Conservation (phyloP, 2,888 invertebrate species). For the Tachina fera region DNA sequence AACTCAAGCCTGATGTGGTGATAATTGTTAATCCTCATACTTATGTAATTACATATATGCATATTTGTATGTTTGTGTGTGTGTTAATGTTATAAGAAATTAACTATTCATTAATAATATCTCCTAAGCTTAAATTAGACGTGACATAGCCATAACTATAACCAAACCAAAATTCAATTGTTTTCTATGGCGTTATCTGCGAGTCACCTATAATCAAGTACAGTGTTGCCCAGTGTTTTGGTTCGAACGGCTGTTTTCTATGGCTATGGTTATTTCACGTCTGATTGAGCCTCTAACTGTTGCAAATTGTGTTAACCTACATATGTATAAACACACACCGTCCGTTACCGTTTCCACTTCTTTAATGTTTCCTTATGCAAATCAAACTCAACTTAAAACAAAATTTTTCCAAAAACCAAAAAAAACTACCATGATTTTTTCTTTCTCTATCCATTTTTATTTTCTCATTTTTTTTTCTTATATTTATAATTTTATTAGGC, state of each 20-base stretch:
- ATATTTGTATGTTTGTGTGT: conserved; percentile 12
- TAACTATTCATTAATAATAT: conserved; percentile 32
- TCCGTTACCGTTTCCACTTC: conserved; percentile 55
- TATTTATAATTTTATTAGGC: conserved; percentile 77
- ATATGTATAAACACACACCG: conserved; percentile 55
- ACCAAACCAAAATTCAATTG: too few relatives aligned
- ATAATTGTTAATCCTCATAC: conserved; percentile 17
- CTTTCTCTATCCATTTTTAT: conserved; percentile 74
- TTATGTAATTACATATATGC: conserved; percentile 10
- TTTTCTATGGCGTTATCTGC: too few relatives aligned
- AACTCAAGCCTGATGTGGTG: conserved; percentile 13
- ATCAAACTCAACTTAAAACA: conserved; percentile 23
- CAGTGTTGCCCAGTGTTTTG: too few relatives aligned
- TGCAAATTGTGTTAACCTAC: conserved; percentile 31
- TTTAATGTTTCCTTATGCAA: conserved; percentile 58
- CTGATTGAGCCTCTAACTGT: too few relatives aligned
- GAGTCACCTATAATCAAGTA: too few relatives aligned
- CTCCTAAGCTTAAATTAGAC: too few relatives aligned
- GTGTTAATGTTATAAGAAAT: conserved; percentile 3
- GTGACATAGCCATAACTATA: too few relatives aligned
- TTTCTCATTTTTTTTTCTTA: conserved; percentile 74
- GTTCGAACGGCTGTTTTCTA: too few relatives aligned
- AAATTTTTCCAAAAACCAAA: conserved; percentile 35
- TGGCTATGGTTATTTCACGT: too few relatives aligned
- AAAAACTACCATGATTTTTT: conserved; percentile 63